These are phyloP conservation scores for Lepidocyrtoides sp. DNA, from an alignment of 2,888 invertebrate genomes.

Conservation along the genomic window DNA sequence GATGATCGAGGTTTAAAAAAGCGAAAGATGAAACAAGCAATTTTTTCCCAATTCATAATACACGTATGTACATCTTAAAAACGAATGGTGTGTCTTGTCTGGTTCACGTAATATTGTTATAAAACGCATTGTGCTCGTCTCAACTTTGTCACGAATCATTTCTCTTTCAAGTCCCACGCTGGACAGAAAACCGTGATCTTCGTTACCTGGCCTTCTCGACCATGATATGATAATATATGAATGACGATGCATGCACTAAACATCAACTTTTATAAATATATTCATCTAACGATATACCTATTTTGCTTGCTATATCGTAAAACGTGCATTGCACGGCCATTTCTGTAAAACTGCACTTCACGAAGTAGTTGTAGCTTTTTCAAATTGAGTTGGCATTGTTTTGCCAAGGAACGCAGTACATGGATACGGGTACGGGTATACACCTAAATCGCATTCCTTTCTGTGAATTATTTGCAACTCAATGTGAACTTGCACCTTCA, in stretches of 20 bases:
- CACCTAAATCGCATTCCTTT: constrained; percentile 51
- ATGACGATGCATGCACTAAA: constrained; percentile 44
- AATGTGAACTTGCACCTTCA: constrained; percentile 62
- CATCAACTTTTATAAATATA: constrained; percentile 9
- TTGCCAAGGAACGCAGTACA: background rate
- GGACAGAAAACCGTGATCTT: constrained; percentile 80
- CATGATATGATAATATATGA: constrained; percentile 78
- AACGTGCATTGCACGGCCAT: constrained; percentile 67
- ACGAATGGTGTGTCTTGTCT: background rate
- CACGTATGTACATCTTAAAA: background rate
- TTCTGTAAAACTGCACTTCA: constrained; percentile 71
- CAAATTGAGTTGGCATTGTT: constrained; percentile 61
- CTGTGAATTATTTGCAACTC: constrained; percentile 57
- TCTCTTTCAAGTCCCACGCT: constrained; percentile 81
- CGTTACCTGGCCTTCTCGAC: constrained; percentile 79
- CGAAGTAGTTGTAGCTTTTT: constrained; percentile 68
- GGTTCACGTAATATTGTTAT: constrained; percentile 20
- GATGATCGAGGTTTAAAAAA: constrained; percentile 32
- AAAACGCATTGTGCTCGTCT: constrained; percentile 73
- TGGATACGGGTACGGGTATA: background rate
- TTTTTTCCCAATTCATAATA: constrained; percentile 47
- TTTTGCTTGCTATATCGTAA: background rate
- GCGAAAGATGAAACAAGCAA: constrained; percentile 54
- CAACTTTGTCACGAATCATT: constrained; percentile 80
- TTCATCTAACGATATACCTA: background rate